Evolutionary conservation across 2,113 vertebrate species (phyloP).

Genomic region (Carassius gibelio): DNA sequence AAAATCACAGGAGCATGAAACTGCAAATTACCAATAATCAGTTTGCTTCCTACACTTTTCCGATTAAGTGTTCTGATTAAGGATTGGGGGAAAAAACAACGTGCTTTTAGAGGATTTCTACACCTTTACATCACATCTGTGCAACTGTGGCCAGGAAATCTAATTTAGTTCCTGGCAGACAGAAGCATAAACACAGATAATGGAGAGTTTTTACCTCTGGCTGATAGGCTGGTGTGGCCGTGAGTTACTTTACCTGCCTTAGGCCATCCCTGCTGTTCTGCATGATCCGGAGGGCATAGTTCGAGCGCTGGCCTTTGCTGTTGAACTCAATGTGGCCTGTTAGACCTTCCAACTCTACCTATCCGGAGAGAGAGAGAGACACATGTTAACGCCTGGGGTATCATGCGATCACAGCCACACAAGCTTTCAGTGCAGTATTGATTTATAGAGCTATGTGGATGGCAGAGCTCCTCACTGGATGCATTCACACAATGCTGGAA

Average conservation of each 20-base stretch:
- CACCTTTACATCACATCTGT: neutral
- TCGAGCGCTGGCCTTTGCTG: conserved; percentile 97
- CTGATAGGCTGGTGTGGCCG: conserved; percentile 22
- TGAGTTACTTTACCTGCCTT: conserved; percentile 84
- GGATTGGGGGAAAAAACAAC: neutral
- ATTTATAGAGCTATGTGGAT: conserved; percentile 1
- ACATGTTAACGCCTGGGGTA: conserved; percentile 35
- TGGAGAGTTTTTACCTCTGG: conserved; percentile 28
- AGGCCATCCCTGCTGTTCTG: conserved; percentile 88
- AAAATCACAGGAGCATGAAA: conserved; percentile 32
- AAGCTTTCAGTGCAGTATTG: neutral
- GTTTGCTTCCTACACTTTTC: neutral
- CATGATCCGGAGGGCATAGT: conserved; percentile 94
- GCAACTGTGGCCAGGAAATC: neutral
- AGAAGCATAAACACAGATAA: conserved; percentile 17
- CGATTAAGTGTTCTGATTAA: neutral
- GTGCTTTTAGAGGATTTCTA: conserved; percentile 10
- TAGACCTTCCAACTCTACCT: conserved; percentile 99
- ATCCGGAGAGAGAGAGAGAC: conserved; percentile 83
- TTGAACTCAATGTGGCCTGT: conserved; percentile 99
- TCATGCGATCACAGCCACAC: neutral
- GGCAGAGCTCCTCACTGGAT: conserved; percentile 8
- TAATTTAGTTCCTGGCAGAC: conserved; percentile 1
- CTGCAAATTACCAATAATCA: conserved; percentile 30
- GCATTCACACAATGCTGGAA: conserved; percentile 21